Base-by-base conservation (phyloP, 2,113 vertebrate species). In the Rhineura floridana region DNA sequence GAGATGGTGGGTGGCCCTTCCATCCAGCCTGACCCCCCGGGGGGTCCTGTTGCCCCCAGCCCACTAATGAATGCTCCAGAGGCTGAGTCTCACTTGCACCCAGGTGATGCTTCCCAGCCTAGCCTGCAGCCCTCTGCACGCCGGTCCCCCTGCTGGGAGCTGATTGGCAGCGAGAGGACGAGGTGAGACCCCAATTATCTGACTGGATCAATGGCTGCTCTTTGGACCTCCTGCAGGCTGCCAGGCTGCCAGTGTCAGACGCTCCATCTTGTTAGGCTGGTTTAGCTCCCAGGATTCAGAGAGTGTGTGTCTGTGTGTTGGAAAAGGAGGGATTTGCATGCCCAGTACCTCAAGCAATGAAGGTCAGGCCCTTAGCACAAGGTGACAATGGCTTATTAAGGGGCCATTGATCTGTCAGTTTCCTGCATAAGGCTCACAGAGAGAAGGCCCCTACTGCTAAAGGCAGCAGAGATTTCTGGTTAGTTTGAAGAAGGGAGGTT, bases 161-260 rank as follows among this genome's bases (percentile, higher is more conserved):
- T 79, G 79, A 91, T 89, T 91, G 91, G 86, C 77, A 48, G 85
- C 36, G 25, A 83, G 84, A 80, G 87, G 75, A 86, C 77, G 46
- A 72, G 73, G 77, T 81, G 84, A 90, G 91, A 88, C 83, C 89
- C 84, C 91, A 92, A 90, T 92, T 90, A 92, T 63, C 48, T 55
- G 15, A 3, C 63, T 1, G 59, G 79, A 92, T 90, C 89, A 77
- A 92, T 92, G 86, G 52, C 81, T 12, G 65, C 48, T 50, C 85
- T 46, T 65, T 23, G 15, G 87, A 75, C 82, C 69, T 19, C 77
- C 73, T 67, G 59, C 77, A 0, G 67, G 23, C 13, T 9, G 15
- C 4, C 12, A 1, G 70, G 83, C 78, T n/a, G 86, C 59, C 36
- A 11, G 55, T 4, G 6, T 44, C 83, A 85, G 83, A 65, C 83